phyloP scores from a whole-genome alignment of 2,113 vertebrate species.

The Chloebia gouldiae region DNA sequence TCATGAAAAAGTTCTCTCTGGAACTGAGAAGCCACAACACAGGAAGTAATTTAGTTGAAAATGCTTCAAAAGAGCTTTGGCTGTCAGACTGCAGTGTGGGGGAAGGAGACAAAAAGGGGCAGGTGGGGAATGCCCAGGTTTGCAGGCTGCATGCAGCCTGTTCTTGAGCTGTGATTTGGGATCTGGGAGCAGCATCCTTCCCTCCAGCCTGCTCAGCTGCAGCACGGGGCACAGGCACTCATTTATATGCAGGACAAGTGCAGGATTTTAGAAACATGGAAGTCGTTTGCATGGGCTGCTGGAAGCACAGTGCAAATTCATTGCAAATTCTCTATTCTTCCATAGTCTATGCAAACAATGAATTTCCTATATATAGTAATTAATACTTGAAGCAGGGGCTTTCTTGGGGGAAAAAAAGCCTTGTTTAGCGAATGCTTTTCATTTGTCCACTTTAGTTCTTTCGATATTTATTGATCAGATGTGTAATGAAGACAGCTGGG shows the following conservation, averaged over 20 bases:
- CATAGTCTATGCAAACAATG: background rate
- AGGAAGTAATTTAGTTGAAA: background rate
- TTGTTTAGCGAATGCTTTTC: conserved; percentile 4
- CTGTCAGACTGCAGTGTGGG: background rate
- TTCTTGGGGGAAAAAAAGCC: background rate
- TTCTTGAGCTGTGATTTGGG: background rate
- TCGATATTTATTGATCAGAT: conserved; percentile 41
- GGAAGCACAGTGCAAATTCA: background rate
- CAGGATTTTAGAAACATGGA: background rate
- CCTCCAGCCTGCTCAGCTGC: background rate
- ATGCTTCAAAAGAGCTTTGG: background rate
- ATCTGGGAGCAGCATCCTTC: background rate
- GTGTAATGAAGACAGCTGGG: conserved; percentile 12
- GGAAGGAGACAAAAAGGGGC: background rate
- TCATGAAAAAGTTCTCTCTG: background rate
- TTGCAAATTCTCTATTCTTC: background rate
- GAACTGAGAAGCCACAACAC: background rate
- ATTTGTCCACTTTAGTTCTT: conserved; percentile 31
- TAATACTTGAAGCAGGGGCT: background rate
- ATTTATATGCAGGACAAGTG: background rate
- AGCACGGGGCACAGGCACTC: background rate
- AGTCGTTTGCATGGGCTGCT: background rate
- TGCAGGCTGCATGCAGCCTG: background rate
- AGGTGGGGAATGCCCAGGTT: background rate
- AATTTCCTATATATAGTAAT: background rate